phyloP scores from a whole-genome alignment of 2,888 invertebrate species.

The Oxyteleia sp. region DNA sequence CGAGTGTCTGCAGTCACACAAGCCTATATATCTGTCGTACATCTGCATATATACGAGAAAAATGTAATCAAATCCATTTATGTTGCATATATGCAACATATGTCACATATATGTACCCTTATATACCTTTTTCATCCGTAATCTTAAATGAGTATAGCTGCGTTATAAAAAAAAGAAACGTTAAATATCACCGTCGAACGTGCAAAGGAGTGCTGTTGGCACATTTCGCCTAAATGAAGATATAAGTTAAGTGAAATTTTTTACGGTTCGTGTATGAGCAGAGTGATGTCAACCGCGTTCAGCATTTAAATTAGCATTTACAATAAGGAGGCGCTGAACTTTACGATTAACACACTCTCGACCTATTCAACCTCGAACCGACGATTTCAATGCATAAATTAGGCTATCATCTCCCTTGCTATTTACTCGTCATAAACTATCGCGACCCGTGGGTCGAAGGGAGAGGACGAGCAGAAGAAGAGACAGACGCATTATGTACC shows the following conservation, averaged over 20 bases:
- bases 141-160: too few relatives aligned
- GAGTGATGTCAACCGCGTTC: conserved; percentile 22
- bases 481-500: conserved; percentile 65
- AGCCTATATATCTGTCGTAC: too few relatives aligned
- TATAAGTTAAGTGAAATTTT: conserved; percentile 20
- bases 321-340: conserved; percentile 62
- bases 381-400: conserved; percentile 74
- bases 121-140: too few relatives aligned
- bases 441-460: conserved; percentile 53
- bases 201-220: too few relatives aligned
- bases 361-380: conserved; percentile 66
- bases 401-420: conserved; percentile 65
- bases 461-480: conserved; percentile 50
- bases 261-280: conserved; percentile 7
- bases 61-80: too few relatives aligned
- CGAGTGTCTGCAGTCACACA: too few relatives aligned
- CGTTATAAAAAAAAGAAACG: too few relatives aligned
- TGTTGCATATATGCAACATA: too few relatives aligned
- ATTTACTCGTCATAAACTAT: conserved; percentile 69
- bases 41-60: too few relatives aligned
- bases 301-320: conserved; percentile 65
- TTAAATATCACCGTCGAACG: too few relatives aligned
- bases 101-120: too few relatives aligned
- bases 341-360: conserved; percentile 64
- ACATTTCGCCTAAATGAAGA: conserved; percentile 1